phyloP scores from a whole-genome alignment of 2,113 vertebrate species.

The Larimichthys crocea region DNA sequence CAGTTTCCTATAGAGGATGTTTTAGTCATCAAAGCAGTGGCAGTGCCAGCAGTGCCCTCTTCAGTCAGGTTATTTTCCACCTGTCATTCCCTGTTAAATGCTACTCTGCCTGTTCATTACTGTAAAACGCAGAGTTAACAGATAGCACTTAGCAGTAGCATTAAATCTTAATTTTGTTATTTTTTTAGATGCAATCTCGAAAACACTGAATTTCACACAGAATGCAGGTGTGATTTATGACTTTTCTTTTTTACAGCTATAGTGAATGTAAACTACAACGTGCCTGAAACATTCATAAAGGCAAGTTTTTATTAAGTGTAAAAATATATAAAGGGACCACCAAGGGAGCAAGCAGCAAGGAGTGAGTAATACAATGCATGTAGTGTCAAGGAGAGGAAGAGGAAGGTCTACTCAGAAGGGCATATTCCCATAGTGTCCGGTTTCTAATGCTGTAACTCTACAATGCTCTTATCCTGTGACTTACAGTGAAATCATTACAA shows the following conservation, averaged over 20 bases:
- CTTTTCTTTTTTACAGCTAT: too few species aligned
- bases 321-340: too few species aligned
- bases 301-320: neutral
- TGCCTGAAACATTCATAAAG: neutral
- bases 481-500: conserved; percentile 55
- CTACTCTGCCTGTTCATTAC: neutral
- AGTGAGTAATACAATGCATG: conserved; percentile 41
- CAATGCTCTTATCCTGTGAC: conserved; percentile 65
- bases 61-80: conserved; percentile 6
- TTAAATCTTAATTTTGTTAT: neutral
- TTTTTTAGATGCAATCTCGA: neutral
- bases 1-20: conserved; percentile 41
- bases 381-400: conserved; percentile 44
- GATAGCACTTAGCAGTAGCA: neutral
- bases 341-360: too few species aligned
- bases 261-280: neutral
- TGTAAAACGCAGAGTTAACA: neutral
- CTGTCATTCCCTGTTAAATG: neutral
- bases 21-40: conserved; percentile 34
- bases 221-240: neutral
- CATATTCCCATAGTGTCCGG: conserved; percentile 21
- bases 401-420: conserved; percentile 50
- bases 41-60: neutral
- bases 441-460: conserved; percentile 13
- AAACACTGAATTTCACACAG: neutral